Conservation (phyloP, 1,140 invertebrate genomes). For the Gryllus bimaculatus region DNA sequence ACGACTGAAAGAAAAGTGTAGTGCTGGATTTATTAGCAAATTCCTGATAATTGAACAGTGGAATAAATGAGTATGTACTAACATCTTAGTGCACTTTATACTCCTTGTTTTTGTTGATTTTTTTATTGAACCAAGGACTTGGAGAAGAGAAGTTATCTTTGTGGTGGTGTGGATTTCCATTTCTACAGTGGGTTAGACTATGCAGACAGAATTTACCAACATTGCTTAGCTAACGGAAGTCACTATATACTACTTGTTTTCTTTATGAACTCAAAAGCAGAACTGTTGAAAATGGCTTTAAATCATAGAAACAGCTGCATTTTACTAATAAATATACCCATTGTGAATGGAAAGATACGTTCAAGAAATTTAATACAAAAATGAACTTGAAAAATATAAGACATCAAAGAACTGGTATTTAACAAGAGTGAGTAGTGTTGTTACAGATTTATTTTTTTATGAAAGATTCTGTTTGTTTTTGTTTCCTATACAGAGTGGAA, state of each 20-base stretch:
- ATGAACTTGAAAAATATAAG: background rate
- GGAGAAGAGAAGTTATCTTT: slow-evolving; percentile 7
- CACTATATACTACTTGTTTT: background rate
- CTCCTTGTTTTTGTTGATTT: background rate
- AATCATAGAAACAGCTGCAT: background rate
- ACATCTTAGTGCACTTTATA: background rate
- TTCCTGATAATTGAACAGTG: slow-evolving; percentile 4
- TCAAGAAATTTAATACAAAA: slow-evolving; percentile 6
- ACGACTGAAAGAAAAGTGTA: slow-evolving; percentile 6
- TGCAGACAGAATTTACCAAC: background rate
- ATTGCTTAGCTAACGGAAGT: background rate
- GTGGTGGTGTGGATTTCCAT: background rate
- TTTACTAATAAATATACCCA: background rate
- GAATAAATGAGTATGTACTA: slow-evolving; percentile 6
- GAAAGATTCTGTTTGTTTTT: slow-evolving; percentile 1
- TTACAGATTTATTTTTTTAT: slow-evolving; percentile 6
- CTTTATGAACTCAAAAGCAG: slow-evolving; percentile 1
- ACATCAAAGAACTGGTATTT: background rate
- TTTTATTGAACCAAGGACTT: slow-evolving; percentile 6
- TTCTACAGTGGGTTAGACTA: slow-evolving; percentile 4
- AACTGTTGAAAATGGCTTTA: background rate
- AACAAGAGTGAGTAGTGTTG: slow-evolving; percentile 4
- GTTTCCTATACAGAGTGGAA: background rate
- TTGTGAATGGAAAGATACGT: background rate
- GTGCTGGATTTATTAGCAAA: slow-evolving; percentile 5